Evolutionary conservation across 2,113 vertebrate genomes (phyloP), one percentile per base, ranked within the genome.

Genomic region (Mohoua ochrocephala): DNA sequence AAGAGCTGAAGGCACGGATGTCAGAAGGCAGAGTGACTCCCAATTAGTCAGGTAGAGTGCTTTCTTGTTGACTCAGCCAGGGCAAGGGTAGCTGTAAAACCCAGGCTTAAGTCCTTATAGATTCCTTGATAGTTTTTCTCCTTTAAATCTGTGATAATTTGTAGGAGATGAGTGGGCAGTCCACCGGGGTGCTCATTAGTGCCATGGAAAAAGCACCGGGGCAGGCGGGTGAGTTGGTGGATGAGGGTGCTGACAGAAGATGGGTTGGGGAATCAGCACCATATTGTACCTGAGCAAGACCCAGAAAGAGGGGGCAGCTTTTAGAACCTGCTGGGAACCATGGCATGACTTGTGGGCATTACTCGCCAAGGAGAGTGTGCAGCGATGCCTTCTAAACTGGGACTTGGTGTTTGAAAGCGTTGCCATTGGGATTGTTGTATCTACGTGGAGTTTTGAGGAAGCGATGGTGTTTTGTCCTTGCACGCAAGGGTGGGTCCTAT

Each of bases 11-110:
- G 96, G 96, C 96, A 91, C 0, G 21, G 90, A 78, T 94, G 95
- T 95, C 96, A 96, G 95, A 78, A 96, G 96, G 95, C 97, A 93
- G 86, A 97, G 93, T 71, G 91, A 87, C 85, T 97, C 95, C 96
- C 97, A 97, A 97, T 97, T 97, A 97, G 93, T 94, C 89, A 96
- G 96, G 95, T 86, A 84, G 91, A 93, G 78, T 41, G 92, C 91
- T 75, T 96, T 95, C 94, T 89, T 96, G 96, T 97, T 95, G 96
- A 95, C 91, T 97, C 88, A 87, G 94, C 65, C 68, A 16, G 96
- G 96, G 95, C 92, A 94, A 87, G 95, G 95, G 85, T 95, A 94
- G 88, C 89, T 75, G n/a, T 93, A 92, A 95, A 97, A 91, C 44
- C 44, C 76, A 70, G 79, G 27, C 75, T 94, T 68, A 64, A 23